phyloP scores from a whole-genome alignment of 1,140 invertebrate genomes.

The Spodoptera litura region DNA sequence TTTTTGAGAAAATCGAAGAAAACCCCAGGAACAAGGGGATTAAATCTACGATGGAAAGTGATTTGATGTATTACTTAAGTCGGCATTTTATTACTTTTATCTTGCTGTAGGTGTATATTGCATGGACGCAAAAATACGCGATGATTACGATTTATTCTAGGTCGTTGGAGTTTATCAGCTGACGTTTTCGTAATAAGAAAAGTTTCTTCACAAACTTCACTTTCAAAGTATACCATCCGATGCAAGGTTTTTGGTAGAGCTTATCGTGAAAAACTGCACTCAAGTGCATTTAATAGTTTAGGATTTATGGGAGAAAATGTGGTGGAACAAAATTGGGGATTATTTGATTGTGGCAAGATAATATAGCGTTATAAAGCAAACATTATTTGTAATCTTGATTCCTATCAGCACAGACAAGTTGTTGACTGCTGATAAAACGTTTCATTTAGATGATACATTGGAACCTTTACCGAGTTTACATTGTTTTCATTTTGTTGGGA shows the following conservation, averaged over 20 bases:
- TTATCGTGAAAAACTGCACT: constrained; percentile 20
- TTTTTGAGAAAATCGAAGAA: background rate
- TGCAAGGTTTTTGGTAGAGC: constrained; percentile 12
- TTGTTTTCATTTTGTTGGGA: background rate
- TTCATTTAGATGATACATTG: constrained; percentile 22
- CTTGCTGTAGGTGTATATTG: background rate
- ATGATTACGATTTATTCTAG: background rate
- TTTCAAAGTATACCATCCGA: background rate
- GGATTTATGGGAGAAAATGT: constrained; percentile 47
- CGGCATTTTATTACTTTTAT: constrained; percentile 24
- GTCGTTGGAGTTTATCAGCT: constrained; percentile 4
- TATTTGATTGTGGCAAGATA: constrained; percentile 48
- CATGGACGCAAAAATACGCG: background rate
- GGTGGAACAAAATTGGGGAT: constrained; percentile 59
- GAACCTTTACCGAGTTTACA: background rate
- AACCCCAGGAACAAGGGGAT: constrained; percentile 16
- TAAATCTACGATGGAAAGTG: constrained; percentile 12
- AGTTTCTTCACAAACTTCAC: too few relatives aligned
- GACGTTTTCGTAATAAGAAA: too few relatives aligned
- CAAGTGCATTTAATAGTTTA: constrained; percentile 8
- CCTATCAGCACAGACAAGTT: background rate
- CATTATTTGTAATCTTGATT: constrained; percentile 16
- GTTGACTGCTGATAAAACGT: constrained; percentile 40
- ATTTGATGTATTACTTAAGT: constrained; percentile 10
- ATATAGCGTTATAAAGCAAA: background rate